Evolutionary conservation across 1,140 invertebrate genomes (phyloP), one percentile per base, ranked within the genome.

Genomic region (Halyomorpha halys): DNA sequence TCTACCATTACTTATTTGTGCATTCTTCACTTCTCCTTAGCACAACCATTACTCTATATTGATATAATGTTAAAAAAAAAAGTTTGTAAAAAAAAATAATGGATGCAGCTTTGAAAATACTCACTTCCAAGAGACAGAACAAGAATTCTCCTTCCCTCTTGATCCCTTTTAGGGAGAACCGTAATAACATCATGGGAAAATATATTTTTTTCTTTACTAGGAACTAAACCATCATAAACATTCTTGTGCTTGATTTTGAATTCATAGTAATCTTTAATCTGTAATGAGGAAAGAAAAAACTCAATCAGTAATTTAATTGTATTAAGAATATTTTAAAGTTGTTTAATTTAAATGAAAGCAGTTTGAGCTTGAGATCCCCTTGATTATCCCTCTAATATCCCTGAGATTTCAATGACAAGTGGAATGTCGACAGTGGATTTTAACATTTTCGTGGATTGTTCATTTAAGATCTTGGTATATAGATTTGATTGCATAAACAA

Each of bases 81-180:
- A n/a, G n/a, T n/a, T n/a, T n/a, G n/a, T n/a, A n/a, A n/a, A 18
- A 47, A 47, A 5, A 47, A 47, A 47, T 5, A 47, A 16, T 18
- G 14, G 3, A 5, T 47, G 3, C 13, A 49, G 6, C 2, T 18
- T 49, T 49, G 5, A 21, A 23, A 19, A 54, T 68, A 83, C 84
- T 82, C 77, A 87, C 85, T 90, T 73, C 89, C 88, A 64, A 90
- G 74, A 74, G 89, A 86, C 16, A 90, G 78, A 27, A 90, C 79
- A 6, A 90, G 75, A 44, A 90, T 82, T 62, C 88, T 78, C 39
- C 87, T 75, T 0, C 86, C 87, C 2, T 76, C 70, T 70, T 90
- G 86, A 73, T 90, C 87, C 16, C 87, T 79, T 67, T 82, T 84
- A 0, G 87, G 86, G 62, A 89, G 75, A 3, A 90, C 87, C 0